Percentiles rank a stretch among this genome's conserved stretches.
Evolutionary conservation across 2,888 invertebrate species (phyloP).

Genomic region (Drosophila nr. medialis): DNA sequence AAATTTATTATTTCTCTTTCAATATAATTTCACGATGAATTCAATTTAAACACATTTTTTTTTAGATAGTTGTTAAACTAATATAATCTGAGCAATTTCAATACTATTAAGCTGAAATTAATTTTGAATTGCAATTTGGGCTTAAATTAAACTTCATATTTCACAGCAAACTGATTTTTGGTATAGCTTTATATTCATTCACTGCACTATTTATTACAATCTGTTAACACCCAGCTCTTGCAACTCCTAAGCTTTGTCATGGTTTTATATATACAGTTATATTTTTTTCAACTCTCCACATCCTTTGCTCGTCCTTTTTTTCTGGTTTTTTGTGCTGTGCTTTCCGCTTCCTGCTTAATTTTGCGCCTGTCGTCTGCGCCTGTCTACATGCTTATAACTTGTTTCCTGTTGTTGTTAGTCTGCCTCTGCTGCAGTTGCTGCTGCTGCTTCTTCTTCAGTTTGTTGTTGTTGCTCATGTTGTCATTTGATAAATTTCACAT

Average conservation of each 20-base stretch:
- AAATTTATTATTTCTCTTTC: no score
- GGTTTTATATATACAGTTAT: not conserved
- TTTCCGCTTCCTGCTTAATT: conserved; percentile 71
- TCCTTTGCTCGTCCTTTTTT: conserved; percentile 6
- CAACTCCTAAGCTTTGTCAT: conserved; percentile 1
- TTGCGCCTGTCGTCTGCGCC: conserved; percentile 73
- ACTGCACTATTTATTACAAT: conserved; percentile 24
- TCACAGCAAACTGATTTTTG: not conserved
- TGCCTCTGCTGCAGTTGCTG: not conserved
- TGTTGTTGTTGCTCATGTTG: conserved; percentile 50
- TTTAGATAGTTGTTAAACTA: no score
- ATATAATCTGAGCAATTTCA: not conserved
- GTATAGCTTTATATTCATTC: conserved; percentile 51
- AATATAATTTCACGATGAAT: no score
- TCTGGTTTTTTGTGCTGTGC: conserved; percentile 8
- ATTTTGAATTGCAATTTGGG: not conserved
- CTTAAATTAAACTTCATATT: not conserved
- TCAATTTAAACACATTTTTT: no score
- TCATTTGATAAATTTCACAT: conserved; percentile 76
- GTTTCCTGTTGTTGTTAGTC: conserved; percentile 64
- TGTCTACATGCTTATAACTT: conserved; percentile 80
- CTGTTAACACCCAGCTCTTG: not conserved
- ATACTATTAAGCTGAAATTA: not conserved
- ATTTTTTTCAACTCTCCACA: conserved; percentile 7
- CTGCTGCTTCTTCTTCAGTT: conserved; percentile 6